Percentiles rank a stretch among this genome's conserved stretches.
These are phyloP conservation scores for Drosophila punjabiensis DNA, from an alignment of 1,140 invertebrate species.

Conservation along the genomic window DNA sequence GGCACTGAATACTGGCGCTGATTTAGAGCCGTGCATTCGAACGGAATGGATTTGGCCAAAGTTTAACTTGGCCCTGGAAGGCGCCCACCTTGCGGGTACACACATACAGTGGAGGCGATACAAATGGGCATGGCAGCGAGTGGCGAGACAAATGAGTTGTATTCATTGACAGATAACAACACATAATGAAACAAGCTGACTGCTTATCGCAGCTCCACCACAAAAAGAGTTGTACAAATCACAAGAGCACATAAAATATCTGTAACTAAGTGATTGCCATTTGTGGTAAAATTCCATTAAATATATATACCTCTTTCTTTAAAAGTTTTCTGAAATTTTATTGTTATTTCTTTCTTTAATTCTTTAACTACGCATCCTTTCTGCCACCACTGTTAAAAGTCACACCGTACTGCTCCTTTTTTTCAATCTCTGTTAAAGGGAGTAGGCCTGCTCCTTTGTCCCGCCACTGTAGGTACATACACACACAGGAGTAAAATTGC, in stretches of 20 bases:
- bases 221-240: constrained; percentile 3
- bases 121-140: constrained; percentile 9
- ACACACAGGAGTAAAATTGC: constrained; percentile 22
- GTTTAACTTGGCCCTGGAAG: constrained; percentile 50
- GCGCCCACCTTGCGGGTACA: constrained; percentile 35
- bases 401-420: neutral
- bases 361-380: neutral
- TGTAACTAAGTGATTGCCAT: neutral
- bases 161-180: constrained; percentile 25
- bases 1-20: constrained; percentile 42
- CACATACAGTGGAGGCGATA: constrained; percentile 35
- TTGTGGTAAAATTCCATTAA: constrained; percentile 5
- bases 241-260: neutral
- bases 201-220: constrained; percentile 23
- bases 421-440: neutral
- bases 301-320: no score
- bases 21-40: constrained; percentile 59
- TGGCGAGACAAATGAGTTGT: constrained; percentile 14
- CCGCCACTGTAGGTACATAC: constrained; percentile 33
- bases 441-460: constrained; percentile 11
- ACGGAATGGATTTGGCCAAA: constrained; percentile 45
- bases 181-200: constrained; percentile 11
- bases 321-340: neutral
- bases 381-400: neutral
- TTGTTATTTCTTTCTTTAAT: neutral